Evolutionary conservation across 92 coral and sea anemone genomes (phyloP).

Genomic region (Scolanthus callimorphus): DNA sequence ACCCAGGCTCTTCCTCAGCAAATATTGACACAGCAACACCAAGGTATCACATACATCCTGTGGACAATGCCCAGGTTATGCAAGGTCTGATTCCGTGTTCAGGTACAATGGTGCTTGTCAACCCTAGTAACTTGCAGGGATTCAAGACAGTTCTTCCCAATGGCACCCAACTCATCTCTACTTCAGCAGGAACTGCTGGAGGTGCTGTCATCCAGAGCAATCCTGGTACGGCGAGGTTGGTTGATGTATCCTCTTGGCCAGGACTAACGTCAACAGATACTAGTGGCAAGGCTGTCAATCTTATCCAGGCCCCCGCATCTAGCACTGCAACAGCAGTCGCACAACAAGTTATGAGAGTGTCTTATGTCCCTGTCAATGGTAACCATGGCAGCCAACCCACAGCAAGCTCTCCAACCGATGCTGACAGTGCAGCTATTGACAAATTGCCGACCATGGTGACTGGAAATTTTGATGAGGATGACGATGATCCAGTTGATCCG

Average conservation of each 20-base stretch:
- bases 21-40: conserved; percentile 9
- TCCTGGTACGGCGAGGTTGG: conserved; percentile 6
- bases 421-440: background rate
- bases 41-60: conserved; percentile 22
- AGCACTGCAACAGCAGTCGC: background rate
- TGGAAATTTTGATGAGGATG: conserved; percentile 20
- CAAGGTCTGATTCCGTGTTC: conserved; percentile 24
- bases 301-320: conserved; percentile 2
- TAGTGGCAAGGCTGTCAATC: conserved; percentile 5
- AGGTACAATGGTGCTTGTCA: conserved; percentile 15
- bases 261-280: conserved; percentile 14
- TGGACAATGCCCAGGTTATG: conserved; percentile 18
- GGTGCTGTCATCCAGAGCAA: conserved; percentile 14
- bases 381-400: conserved; percentile 2
- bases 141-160: conserved; percentile 38
- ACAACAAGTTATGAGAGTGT: conserved; percentile 9
- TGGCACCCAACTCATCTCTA: conserved; percentile 30
- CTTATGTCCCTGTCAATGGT: conserved; percentile 14
- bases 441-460: conserved; percentile 28
- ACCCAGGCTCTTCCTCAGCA: conserved; percentile 20
- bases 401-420: background rate
- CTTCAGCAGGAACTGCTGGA: conserved; percentile 30
- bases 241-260: conserved; percentile 13
- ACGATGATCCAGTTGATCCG: conserved; percentile 14
- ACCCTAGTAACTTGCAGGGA: conserved; percentile 17